Evolutionary conservation across 2,888 invertebrate genomes (phyloP).

Genomic region (Brachylomia viminalis): DNA sequence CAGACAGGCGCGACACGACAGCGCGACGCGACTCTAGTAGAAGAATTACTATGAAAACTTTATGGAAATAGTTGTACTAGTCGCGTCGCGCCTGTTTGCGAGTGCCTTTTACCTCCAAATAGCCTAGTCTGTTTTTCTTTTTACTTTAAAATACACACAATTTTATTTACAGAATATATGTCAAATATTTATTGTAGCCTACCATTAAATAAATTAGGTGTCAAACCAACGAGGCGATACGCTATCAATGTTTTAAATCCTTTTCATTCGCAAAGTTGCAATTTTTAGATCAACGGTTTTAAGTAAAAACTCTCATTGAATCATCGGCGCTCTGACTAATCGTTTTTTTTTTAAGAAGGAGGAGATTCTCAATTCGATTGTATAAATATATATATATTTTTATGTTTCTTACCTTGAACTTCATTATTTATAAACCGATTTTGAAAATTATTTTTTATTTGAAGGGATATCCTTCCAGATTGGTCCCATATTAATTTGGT

Average conservation of each 20-base stretch:
- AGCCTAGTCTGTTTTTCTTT: neutral
- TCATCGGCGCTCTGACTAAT: too few species aligned
- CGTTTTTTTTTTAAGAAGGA: neutral
- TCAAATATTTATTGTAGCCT: neutral
- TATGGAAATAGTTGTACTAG: neutral
- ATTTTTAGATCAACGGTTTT: neutral
- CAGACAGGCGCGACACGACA: too few species aligned
- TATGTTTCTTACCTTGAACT: too few species aligned
- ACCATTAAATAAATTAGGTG: conserved; percentile 8
- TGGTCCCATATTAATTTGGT: too few species aligned
- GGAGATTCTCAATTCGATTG: too few species aligned
- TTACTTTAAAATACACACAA: neutral
- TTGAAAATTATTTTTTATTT: too few species aligned
- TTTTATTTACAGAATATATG: neutral
- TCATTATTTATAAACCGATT: too few species aligned
- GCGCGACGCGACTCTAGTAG: neutral
- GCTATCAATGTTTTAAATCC: conserved; percentile 3
- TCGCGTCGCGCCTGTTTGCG: neutral
- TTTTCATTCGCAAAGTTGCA: neutral
- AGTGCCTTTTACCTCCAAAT: neutral
- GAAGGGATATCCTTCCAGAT: too few species aligned
- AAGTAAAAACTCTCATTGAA: neutral
- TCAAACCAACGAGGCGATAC: neutral
- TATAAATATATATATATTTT: too few species aligned
- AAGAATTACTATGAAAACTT: neutral